Conservation (phyloP, 2,888 invertebrate species). For the Pocota personata region DNA sequence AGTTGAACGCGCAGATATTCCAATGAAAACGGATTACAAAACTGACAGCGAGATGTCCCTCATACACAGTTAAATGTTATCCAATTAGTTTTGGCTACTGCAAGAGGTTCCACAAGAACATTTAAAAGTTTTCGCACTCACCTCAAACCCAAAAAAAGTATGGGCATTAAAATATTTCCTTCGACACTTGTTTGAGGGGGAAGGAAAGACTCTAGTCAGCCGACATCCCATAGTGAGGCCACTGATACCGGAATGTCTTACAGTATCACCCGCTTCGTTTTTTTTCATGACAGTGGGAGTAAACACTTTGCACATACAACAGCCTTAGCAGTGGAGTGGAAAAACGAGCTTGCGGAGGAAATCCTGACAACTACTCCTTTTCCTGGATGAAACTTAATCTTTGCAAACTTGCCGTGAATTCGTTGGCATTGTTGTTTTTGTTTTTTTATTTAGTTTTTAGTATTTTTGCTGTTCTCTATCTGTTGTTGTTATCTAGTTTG, state of each 20-base stretch:
- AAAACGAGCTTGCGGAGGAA: slow-evolving; percentile 46
- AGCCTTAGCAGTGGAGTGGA: slow-evolving; percentile 17
- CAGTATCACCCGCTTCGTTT: neutral
- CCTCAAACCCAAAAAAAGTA: neutral
- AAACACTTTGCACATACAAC: slow-evolving; percentile 39
- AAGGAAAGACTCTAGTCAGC: neutral
- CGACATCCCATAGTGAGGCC: slow-evolving; percentile 22
- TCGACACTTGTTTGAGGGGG: slow-evolving; percentile 22
- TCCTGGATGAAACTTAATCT: slow-evolving; percentile 62
- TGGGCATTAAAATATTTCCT: slow-evolving; percentile 31
- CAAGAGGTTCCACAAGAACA: neutral
- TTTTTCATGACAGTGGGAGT: slow-evolving; percentile 17
- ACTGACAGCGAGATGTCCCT: neutral
- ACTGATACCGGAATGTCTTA: slow-evolving; percentile 28
- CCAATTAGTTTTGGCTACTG: slow-evolving; percentile 25
- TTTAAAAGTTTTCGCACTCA: slow-evolving; percentile 5
- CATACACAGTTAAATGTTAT: slow-evolving; percentile 24
- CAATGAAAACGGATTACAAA: neutral
- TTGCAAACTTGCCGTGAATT: slow-evolving; percentile 42
- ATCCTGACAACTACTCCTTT: slow-evolving; percentile 51
- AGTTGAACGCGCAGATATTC: slow-evolving; percentile 12
- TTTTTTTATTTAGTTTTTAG: slow-evolving; percentile 29
- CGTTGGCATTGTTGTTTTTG: slow-evolving; percentile 19
- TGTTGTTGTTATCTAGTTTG: slow-evolving; percentile 52
- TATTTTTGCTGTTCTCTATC: slow-evolving; percentile 11